Base-by-base conservation (phyloP, 2,888 invertebrate genomes). In the Dendrolimus houi region DNA sequence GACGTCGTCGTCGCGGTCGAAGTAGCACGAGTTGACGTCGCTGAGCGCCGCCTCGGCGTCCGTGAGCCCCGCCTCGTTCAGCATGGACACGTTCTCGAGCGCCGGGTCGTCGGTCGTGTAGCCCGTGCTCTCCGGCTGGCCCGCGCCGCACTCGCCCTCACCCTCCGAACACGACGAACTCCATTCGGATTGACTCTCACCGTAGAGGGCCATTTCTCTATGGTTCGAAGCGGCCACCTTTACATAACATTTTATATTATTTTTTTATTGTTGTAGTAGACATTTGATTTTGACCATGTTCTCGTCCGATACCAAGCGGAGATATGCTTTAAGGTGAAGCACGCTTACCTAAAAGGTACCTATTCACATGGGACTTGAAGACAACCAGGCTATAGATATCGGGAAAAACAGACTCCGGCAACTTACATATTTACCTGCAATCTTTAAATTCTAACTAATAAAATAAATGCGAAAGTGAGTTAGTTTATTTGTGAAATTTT, bases 71-170 rank as follows among this genome's bases (percentile, higher is more conserved):
- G 96, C 95, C 83, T 96, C 96, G 84, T 96, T 96, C 14, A 96
- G 83, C 92, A 96, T 94, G 53, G 96, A 96, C 56, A 96, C 94
- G 83, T 96, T 96, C 83, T 96, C 96, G 10, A 96, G 88, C 13
- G 96, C 96, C 1, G 96, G 96, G 83, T 96, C 96, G 83, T 96
- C 96, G 0, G 96, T 96, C n/a, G 95, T 96, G 77, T 96, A 96
- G 41, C 96, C 96, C 1, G 96, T 95, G 63, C 95, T 96, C 75
- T 93, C 93, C 0, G 93, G 92, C 55, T 91, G 92, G 42, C 91
- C 91, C 1, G 85, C 79, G 52, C 86, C 83, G 9, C 86, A 83
- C 67, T 92, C 89, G 7, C 85, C 85, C 74, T 92, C 85, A 60
- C 92, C 86, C 75, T 92, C 93, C 13, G 93, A 93, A 62, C 91